Conservation (phyloP, 2,888 invertebrate genomes). For the Cataglyphis cursor region DNA sequence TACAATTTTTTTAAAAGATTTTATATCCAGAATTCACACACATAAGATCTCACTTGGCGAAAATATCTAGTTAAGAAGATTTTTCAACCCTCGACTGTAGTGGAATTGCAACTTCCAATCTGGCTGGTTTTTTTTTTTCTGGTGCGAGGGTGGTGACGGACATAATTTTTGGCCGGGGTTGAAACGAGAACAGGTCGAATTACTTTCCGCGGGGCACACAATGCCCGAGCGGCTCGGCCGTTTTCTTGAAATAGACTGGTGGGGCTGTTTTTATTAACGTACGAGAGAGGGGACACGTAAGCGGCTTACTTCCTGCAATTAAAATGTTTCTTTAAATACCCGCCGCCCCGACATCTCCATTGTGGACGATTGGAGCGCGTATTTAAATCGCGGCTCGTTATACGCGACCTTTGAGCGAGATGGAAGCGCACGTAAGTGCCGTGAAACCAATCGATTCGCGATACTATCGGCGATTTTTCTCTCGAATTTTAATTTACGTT, state of each 20-base stretch:
- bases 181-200: conserved; percentile 66
- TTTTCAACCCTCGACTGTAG: neutral
- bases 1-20: neutral
- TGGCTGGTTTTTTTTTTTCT: too few species aligned
- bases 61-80: neutral
- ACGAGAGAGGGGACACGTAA: conserved; percentile 79
- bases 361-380: conserved; percentile 65
- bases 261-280: conserved; percentile 81
- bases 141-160: conserved; percentile 12
- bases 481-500: conserved; percentile 22
- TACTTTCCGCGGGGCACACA: conserved; percentile 68
- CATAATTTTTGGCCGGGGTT: conserved; percentile 42
- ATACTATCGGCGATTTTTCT: conserved; percentile 22
- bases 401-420: conserved; percentile 49
- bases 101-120: neutral
- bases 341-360: conserved; percentile 66
- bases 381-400: conserved; percentile 71
- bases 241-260: conserved; percentile 67
- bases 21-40: neutral
- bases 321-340: conserved; percentile 85
- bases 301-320: conserved; percentile 85
- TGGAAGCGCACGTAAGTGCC: conserved; percentile 29
- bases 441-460: conserved; percentile 36
- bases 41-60: neutral
- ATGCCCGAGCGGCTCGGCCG: conserved; percentile 57